Conservation (phyloP, 2,113 vertebrate genomes). For the Melospiza georgiana region DNA sequence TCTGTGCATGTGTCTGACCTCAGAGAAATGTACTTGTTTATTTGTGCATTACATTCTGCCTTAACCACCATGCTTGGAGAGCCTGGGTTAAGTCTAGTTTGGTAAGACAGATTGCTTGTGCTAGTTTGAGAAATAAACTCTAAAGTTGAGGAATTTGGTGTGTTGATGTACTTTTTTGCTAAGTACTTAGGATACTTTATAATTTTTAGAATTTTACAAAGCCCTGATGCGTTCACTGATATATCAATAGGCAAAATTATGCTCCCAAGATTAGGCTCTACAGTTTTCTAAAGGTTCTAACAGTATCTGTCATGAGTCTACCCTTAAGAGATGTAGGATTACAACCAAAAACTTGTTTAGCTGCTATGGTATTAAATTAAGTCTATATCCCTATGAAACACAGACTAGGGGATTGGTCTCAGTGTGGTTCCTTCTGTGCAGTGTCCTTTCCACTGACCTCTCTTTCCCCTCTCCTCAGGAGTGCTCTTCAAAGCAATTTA, state of each 20-base stretch:
- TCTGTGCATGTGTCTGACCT: background rate
- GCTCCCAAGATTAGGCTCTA: background rate
- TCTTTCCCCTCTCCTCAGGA: background rate
- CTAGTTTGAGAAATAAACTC: background rate
- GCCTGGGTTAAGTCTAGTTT: background rate
- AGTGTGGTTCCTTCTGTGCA: background rate
- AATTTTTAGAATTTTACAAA: background rate
- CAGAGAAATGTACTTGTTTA: slow-evolving; percentile 34
- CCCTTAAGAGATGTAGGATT: background rate
- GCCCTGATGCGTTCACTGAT: background rate
- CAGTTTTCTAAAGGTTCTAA: background rate
- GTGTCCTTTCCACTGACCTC: background rate
- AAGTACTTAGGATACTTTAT: background rate
- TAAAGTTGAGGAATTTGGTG: background rate
- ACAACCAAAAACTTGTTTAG: background rate
- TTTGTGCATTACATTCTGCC: background rate
- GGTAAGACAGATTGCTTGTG: background rate
- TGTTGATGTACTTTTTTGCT: background rate
- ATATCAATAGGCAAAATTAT: background rate
- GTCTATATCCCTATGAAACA: background rate
- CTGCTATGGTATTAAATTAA: background rate
- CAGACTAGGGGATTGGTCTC: fast-evolving
- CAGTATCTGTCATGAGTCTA: background rate
- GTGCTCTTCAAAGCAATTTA: background rate
- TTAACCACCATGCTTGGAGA: background rate